A percentile compares a stretch with the other conserved stretches of the same genome.
These are phyloP conservation scores for Vollenhovia emeryi DNA, from an alignment of 1,140 invertebrate genomes.

Conservation along the genomic window DNA sequence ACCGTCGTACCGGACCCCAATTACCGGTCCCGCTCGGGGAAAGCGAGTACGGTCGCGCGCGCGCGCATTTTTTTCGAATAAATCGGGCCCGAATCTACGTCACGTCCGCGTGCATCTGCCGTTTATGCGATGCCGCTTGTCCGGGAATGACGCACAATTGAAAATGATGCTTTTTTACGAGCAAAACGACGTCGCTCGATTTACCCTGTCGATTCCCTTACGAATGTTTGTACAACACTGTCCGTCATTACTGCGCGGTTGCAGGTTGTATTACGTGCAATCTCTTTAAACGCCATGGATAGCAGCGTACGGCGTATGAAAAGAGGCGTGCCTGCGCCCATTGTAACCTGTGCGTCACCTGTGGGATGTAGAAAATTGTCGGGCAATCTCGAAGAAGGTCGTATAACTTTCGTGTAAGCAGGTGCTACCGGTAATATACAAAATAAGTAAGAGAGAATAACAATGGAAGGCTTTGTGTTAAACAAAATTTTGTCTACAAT, in stretches of 20 bases:
- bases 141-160: background rate
- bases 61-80: constrained; percentile 21
- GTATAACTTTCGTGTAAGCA: constrained; percentile 54
- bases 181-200: background rate
- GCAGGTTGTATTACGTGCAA: constrained; percentile 12
- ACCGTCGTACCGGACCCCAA: constrained; percentile 65
- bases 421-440: constrained; percentile 32
- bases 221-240: background rate
- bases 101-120: constrained; percentile 18
- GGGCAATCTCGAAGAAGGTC: constrained; percentile 31
- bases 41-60: constrained; percentile 47
- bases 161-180: constrained; percentile 4
- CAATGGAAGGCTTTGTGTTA: background rate
- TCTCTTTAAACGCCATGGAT: constrained; percentile 12
- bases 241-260: constrained; percentile 9
- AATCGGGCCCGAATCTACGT: constrained; percentile 28
- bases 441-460: background rate
- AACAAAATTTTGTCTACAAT: background rate
- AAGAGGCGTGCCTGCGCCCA: constrained; percentile 12
- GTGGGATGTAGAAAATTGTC: constrained; percentile 19
- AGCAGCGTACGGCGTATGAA: background rate
- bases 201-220: background rate
- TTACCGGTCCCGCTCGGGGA: constrained; percentile 65
- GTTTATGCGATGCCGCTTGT: background rate
- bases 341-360: constrained; percentile 60